Conservation (phyloP, 30 jellyfish, hydroid and myxozoan species). For the Clytia hemisphaerica region DNA sequence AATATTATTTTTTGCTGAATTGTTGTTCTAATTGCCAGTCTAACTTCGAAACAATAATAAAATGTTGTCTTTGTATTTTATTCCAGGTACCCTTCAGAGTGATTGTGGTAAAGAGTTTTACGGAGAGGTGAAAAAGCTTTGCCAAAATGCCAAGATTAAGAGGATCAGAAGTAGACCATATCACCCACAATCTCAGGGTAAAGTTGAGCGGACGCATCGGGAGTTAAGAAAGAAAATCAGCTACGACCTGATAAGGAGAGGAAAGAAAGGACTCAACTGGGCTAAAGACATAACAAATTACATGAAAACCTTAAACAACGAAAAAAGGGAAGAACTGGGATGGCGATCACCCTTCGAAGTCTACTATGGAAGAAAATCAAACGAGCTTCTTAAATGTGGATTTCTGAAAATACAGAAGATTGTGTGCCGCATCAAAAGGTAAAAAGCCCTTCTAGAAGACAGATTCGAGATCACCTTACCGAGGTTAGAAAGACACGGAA, state of each 20-base stretch:
- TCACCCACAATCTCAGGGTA: constrained; percentile 11
- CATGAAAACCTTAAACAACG: constrained; percentile 7
- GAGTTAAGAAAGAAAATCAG: background rate
- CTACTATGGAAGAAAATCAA: constrained; percentile 21
- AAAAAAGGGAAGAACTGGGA: constrained; percentile 13
- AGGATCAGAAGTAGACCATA: background rate
- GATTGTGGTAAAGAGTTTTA: constrained; percentile 3
- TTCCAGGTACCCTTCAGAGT: background rate
- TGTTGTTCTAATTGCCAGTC: too few relatives aligned
- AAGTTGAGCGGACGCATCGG: constrained; percentile 3
- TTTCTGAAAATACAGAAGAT: too few relatives aligned
- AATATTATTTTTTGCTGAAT: too few relatives aligned
- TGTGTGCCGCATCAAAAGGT: too few relatives aligned
- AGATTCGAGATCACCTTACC: too few relatives aligned
- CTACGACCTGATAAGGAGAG: background rate
- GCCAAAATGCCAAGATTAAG: background rate
- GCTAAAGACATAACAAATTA: background rate
- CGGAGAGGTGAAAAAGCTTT: background rate
- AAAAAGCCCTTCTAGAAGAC: too few relatives aligned
- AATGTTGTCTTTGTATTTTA: too few relatives aligned
- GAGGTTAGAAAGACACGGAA: too few relatives aligned
- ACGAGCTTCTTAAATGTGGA: too few relatives aligned
- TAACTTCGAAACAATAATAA: too few relatives aligned
- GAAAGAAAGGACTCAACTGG: background rate
- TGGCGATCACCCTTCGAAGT: constrained; percentile 19